Evolutionary conservation across 2,797 vertebrate species (phyloP).

Genomic region (Caiman crocodilus): DNA sequence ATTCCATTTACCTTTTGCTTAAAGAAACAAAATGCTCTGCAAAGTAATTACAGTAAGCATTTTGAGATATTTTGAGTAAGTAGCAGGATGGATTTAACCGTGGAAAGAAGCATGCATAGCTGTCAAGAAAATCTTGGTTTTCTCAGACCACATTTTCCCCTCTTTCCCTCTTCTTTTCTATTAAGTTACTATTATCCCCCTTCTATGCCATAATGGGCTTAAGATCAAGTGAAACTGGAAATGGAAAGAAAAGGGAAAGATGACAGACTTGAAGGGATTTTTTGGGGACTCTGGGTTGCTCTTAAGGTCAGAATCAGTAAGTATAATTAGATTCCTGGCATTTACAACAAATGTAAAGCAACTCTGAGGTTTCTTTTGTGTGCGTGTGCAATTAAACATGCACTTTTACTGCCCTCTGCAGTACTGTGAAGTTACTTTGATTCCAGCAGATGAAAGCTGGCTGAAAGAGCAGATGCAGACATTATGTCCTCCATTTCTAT

Average conservation of each 20-base stretch:
- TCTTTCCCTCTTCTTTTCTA: slow-evolving; percentile 31
- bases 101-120: neutral
- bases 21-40: neutral
- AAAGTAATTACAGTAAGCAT: slow-evolving; percentile 21
- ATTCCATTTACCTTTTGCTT: neutral
- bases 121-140: neutral
- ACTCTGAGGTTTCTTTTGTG: slow-evolving; percentile 62
- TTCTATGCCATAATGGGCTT: slow-evolving; percentile 72
- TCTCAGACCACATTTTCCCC: neutral
- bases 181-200: slow-evolving; percentile 65
- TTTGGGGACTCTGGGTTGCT: slow-evolving; percentile 64
- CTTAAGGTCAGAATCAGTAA: slow-evolving; percentile 75
- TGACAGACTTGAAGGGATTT: slow-evolving; percentile 71
- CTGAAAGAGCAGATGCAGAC: slow-evolving; percentile 59
- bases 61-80: slow-evolving; percentile 6
- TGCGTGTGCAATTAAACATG: slow-evolving; percentile 67
- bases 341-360: slow-evolving; percentile 72
- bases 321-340: slow-evolving; percentile 77
- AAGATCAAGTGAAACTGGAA: slow-evolving; percentile 75
- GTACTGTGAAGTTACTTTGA: slow-evolving; percentile 79
- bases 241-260: slow-evolving; percentile 71
- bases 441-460: slow-evolving; percentile 82
- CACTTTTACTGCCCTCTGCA: slow-evolving; percentile 77
- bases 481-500: slow-evolving; percentile 75
- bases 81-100: neutral